These are phyloP conservation scores for Callipepla californica DNA, from an alignment of 2,113 vertebrate genomes.

Conservation along the genomic window DNA sequence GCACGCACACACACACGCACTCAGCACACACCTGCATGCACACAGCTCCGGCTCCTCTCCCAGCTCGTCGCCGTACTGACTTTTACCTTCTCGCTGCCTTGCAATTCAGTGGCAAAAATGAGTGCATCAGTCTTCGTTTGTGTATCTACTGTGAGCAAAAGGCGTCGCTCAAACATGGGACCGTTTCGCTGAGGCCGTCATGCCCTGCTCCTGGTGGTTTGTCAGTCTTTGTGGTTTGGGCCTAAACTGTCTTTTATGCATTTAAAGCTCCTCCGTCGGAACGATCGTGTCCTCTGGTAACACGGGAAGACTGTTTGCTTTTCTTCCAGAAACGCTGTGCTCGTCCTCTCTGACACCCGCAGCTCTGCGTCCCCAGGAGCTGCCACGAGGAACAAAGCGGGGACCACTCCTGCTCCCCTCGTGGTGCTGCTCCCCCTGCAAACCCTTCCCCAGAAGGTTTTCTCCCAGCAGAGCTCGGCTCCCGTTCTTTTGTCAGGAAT, in stretches of 20 bases:
- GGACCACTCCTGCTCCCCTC: neutral
- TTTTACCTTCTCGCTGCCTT: slow-evolving; percentile 56
- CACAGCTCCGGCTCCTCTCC: slow-evolving; percentile 17
- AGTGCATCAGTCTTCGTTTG: slow-evolving; percentile 16
- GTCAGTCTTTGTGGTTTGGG: slow-evolving; percentile 65
- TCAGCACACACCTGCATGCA: slow-evolving; percentile 48
- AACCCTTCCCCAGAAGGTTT: neutral
- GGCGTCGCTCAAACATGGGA: neutral
- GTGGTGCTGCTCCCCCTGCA: neutral
- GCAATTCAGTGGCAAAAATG: slow-evolving; percentile 35
- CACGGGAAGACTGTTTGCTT: neutral
- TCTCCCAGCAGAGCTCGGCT: neutral
- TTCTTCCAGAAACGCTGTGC: neutral
- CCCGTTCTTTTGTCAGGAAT: neutral
- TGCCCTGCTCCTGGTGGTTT: slow-evolving; percentile 38
- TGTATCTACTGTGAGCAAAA: slow-evolving; percentile 32
- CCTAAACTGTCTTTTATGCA: slow-evolving; percentile 27
- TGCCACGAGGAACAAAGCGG: too few species aligned
- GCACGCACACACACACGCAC: neutral
- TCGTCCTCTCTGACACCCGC: neutral
- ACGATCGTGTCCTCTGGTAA: neutral
- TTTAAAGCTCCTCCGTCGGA: neutral
- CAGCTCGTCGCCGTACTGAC: neutral
- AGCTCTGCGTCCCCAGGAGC: neutral
- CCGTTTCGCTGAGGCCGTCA: neutral